Evolutionary conservation across 1,140 invertebrate species (phyloP).

Genomic region (Asbolus verrucosus): DNA sequence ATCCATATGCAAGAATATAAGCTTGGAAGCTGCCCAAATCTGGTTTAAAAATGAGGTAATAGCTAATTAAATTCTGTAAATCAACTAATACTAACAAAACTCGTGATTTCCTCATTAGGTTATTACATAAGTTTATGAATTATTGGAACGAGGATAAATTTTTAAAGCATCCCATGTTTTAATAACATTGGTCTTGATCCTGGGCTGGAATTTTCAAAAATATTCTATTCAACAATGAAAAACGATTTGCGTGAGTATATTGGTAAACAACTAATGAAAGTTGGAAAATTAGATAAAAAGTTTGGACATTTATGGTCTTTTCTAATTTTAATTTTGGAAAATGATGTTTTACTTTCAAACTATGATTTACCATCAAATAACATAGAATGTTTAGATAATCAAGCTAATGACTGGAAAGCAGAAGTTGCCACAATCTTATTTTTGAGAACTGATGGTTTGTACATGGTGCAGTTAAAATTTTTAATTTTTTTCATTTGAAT

Average conservation of each 20-base stretch:
- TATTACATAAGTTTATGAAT: slow-evolving; percentile 71
- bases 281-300: slow-evolving; percentile 64
- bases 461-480: slow-evolving; percentile 17
- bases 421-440: slow-evolving; percentile 69
- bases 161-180: slow-evolving; percentile 74
- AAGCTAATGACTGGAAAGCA: slow-evolving; percentile 67
- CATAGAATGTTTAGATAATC: slow-evolving; percentile 63
- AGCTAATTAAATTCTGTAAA: too few species aligned
- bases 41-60: slow-evolving; percentile 70
- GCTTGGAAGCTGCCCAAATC: slow-evolving; percentile 66
- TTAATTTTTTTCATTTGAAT: too few species aligned
- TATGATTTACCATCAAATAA: slow-evolving; percentile 51
- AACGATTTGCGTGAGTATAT: slow-evolving; percentile 71
- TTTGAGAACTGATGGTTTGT: slow-evolving; percentile 69
- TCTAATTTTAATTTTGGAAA: slow-evolving; percentile 69
- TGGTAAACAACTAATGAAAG: slow-evolving; percentile 69
- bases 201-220: slow-evolving; percentile 68
- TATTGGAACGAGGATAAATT: slow-evolving; percentile 72
- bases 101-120: slow-evolving; percentile 66
- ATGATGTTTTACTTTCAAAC: slow-evolving; percentile 46
- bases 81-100: too few species aligned
- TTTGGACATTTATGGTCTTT: slow-evolving; percentile 71
- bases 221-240: slow-evolving; percentile 69
- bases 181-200: slow-evolving; percentile 71
- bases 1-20: slow-evolving; percentile 68